Base-by-base conservation (phyloP, 2,113 vertebrate genomes). In the Indicator maculatus region DNA sequence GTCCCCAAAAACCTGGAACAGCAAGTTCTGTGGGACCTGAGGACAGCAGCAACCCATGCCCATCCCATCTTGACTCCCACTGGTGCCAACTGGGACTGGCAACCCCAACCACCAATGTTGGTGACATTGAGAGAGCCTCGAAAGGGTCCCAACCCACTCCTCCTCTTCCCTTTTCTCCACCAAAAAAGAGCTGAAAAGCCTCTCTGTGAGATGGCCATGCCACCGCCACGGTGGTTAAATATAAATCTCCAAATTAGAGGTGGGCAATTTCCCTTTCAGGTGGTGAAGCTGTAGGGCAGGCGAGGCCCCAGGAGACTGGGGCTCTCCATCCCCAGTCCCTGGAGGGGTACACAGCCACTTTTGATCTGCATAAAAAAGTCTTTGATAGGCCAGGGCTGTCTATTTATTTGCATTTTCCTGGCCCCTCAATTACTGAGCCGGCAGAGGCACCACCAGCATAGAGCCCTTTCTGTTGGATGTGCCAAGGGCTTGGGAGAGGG, bases 11-110 rank as follows among this genome's bases (percentile, higher is more conserved):
- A 5, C 1, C 39, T 15, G 33, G 55, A 33, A 20, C 39, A 65
- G 8, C 7, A 6, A 4, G 38, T 1, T 0, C 5, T 26, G n/a
- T 4, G 6, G 30, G 12, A 9, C 55, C 33, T 2, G 6, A 73
- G 44, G 26, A 23, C 4, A 4, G 39, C 55, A 60, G 73, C 64
- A 12, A 39, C 11, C 4, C 1, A 0, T 0, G 3, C 11, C 33
- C 2, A 0, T 12, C 44, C 50, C 2, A 0, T 28, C n/a, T 23
- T 44, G 8, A 30, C 12, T 71, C 21, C 41, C 41, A 20, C 38
- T 2, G 1, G 52, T 0, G 1, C 60, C 80, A 47, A 0, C 12
- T 2, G 2, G 21, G 33, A 47, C 44, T 3, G 1, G 23, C 56
- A 66, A 58, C 38, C 33, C 41, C 60, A 50, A 1, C 23, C 5